Evolutionary conservation across 2,797 vertebrate species (phyloP), one percentile per base, ranked within the genome.

Genomic region (Chloroceryle inda): DNA sequence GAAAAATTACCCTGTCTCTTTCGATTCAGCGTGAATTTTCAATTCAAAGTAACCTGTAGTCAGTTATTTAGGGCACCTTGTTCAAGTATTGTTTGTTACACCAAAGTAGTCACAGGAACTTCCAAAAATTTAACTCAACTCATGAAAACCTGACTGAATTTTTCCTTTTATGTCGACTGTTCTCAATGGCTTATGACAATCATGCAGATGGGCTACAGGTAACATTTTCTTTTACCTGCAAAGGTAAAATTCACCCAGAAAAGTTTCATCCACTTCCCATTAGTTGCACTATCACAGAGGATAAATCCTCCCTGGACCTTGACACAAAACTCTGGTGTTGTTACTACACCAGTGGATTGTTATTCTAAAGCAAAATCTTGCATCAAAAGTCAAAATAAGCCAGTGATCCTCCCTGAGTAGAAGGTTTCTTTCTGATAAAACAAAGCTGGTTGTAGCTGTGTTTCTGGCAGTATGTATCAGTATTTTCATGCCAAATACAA

Each of bases 1-100:
- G 98, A 99, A 98, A 99, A 98, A 99, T 99, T 98, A 98, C 94
- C 96, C 97, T 98, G 98, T 98, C 98, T 98, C 98, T 98, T 99
- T 98, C 98, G 95, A 98, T 98, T 97, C 76, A 82, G 76, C 88
- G 94, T 93, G 94, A 95, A 97, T 97, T 97, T 98, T 96, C 93
- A 97, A 97, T 97, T 97, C 95, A 97, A 94, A 95, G 71, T 85
- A 92, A 95, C 81, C 73, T 79, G 29, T 20, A 78, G 72, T 81
- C 74, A 94, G 88, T 53, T 49, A 77, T 92, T 93, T 71, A 94
- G 94, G 83, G 78, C 21, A 88, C 15, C 73, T 56, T 75, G 33
- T 38, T 89, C 68, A 93, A 88, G 21, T 58, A 66, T 24, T 92
- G 55, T 73, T 94, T 74, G 12, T 87, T 78, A 89, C 37, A 91